These are phyloP conservation scores for Myotis yumanensis DNA, from an alignment of 2,113 vertebrate species.

Conservation along the genomic window DNA sequence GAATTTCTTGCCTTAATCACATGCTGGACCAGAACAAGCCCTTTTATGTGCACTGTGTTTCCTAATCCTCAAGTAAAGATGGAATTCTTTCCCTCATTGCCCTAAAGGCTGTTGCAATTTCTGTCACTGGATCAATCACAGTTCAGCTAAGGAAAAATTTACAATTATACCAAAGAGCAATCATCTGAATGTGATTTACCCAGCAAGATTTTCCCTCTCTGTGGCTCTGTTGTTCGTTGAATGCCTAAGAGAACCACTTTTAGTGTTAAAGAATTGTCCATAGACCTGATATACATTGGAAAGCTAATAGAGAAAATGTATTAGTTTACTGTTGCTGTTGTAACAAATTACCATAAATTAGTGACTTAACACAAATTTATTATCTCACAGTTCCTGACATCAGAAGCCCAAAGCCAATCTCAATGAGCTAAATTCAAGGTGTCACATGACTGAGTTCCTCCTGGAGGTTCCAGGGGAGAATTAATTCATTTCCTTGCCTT, in stretches of 20 bases:
- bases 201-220: neutral
- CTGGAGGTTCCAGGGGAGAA: neutral
- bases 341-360: neutral
- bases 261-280: neutral
- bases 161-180: neutral
- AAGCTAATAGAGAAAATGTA: neutral
- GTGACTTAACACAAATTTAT: neutral
- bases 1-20: neutral
- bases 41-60: neutral
- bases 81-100: neutral
- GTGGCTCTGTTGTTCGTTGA: neutral
- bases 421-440: neutral
- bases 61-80: neutral
- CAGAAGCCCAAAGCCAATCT: conserved; percentile 4
- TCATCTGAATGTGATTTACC: neutral
- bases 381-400: neutral
- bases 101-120: neutral
- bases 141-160: neutral
- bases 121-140: neutral
- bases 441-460: neutral
- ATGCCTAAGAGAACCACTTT: neutral
- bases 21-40: neutral
- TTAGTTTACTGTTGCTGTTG: neutral
- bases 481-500: neutral
- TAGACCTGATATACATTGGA: neutral